A percentile compares a stretch with the other conserved stretches of the same genome.
These are phyloP conservation scores for Hypanus sabinus DNA, from an alignment of 2,113 vertebrate species.

Conservation along the genomic window DNA sequence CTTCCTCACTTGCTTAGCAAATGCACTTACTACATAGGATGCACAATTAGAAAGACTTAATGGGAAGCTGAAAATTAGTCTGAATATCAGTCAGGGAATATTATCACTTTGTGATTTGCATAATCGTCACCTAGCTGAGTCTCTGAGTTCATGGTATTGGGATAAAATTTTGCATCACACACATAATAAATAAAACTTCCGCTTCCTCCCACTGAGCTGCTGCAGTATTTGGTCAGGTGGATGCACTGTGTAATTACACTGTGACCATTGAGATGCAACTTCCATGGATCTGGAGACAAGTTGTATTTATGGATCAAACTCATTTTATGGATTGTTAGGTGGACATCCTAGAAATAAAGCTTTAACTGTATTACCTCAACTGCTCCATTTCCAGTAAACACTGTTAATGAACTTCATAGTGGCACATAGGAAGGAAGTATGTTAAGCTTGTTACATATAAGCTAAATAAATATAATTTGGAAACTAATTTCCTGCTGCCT, in stretches of 20 bases:
- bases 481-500: slow-evolving; percentile 13
- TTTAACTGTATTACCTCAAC: background rate
- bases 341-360: background rate
- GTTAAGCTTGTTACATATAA: background rate
- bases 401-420: background rate
- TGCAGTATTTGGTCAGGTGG: background rate
- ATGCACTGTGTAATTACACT: background rate
- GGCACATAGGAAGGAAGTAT: background rate
- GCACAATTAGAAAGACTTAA: background rate
- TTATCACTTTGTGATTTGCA: background rate
- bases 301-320: no score
- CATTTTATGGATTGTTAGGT: background rate
- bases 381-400: background rate
- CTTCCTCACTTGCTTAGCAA: background rate
- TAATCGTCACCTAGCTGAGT: background rate
- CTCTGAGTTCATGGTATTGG: background rate
- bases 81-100: background rate
- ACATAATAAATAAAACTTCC: background rate
- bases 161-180: background rate
- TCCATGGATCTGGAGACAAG: background rate
- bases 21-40: background rate
- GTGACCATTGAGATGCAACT: background rate
- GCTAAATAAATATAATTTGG: background rate
- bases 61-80: background rate
- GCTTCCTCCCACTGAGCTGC: background rate